Evolutionary conservation across 1,140 invertebrate species (phyloP), one percentile per base, ranked within the genome.

Genomic region (Dreissena rostriformis): DNA sequence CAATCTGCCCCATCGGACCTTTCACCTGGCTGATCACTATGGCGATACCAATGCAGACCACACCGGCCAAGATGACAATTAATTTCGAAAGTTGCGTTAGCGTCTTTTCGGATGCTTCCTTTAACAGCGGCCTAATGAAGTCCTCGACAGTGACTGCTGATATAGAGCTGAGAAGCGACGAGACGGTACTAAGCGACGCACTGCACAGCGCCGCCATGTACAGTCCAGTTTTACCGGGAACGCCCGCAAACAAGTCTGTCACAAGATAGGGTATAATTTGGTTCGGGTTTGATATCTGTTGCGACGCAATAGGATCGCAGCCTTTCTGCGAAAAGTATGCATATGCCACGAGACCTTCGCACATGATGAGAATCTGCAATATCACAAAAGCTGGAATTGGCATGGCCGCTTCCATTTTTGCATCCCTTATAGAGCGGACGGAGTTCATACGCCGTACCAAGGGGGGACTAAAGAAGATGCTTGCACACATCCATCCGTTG

Each of bases 261-360:
- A 81, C 70, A 8, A 57, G 26, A 51, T 63, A 72, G 15, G 79
- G 51, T 0, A 81, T 73, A 24, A 81, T 81, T 29, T 81, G 79
- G 51, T 81, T 81, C 24, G 79, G 68, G 29, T 81, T 81, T 24
- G 52, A 39, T 57, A 81, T 81, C 52, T 73, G 66, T 15, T 70
- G 68, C 28, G 79, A 81, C 22, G 79, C 79, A 0, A 81, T 28
- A 7, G 79, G 79, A 28, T 81, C 79, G 26, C 79, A 81, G 24
- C 79, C 79, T 73, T 81, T 73, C 11, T 57, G n/a, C 17, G 22
- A 17, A 65, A 63, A 81, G 26, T 81, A 81, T 57, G 79, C 79
- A 81, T 55, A 81, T 11, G 39, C 79, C 1, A 73, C 49, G n/a
- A 81, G 28, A 22, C 79, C 75, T 67, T 77, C 28, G 49, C 65